Conservation (phyloP, 2,113 vertebrate genomes). For the Rissa tridactyla region DNA sequence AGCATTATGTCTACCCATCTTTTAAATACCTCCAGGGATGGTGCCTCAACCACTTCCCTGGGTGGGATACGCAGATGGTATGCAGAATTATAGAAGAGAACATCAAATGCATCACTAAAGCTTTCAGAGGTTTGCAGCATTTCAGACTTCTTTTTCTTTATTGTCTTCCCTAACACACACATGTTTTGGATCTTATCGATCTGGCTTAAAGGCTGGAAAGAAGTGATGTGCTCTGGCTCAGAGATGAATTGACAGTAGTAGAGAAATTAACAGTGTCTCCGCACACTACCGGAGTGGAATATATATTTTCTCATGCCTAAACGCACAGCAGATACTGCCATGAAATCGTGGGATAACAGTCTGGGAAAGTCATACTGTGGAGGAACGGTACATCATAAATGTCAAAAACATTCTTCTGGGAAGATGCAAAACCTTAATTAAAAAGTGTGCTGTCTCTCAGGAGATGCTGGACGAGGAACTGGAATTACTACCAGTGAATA, state of each 20-base stretch:
- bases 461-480: background rate
- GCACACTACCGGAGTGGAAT: background rate
- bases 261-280: background rate
- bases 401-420: background rate
- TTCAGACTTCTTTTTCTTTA: background rate
- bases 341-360: background rate
- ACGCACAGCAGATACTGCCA: background rate
- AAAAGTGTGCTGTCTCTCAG: background rate
- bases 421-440: background rate
- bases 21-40: no score
- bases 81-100: background rate
- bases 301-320: background rate
- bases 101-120: background rate
- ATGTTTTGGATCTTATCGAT: background rate
- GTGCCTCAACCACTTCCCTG: no score
- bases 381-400: background rate
- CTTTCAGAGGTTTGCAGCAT: background rate
- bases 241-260: background rate
- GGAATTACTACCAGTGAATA: background rate
- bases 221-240: fast-evolving
- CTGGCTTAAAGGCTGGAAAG: background rate
- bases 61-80: background rate
- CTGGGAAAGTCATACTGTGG: background rate
- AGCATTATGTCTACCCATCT: no score
- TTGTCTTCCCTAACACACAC: background rate